Percentiles rank a stretch among this genome's conserved stretches.
Conservation (phyloP, 2,113 vertebrate species). For the Thalassoma bifasciatum region DNA sequence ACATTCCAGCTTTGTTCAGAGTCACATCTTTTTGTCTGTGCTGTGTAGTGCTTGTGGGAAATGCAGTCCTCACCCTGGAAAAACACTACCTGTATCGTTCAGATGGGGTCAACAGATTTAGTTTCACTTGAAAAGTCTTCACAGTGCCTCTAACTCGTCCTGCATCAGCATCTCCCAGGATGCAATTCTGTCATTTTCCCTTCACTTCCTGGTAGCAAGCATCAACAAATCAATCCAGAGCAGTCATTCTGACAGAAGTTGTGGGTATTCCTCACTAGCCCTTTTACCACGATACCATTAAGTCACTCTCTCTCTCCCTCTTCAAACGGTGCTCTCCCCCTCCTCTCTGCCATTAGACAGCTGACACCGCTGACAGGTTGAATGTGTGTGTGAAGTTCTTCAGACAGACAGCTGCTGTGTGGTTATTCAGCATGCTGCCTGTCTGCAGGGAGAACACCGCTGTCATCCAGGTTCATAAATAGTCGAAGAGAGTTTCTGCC, state of each 20-base stretch:
- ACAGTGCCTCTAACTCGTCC: too few species aligned
- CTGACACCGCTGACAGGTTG: slow-evolving; percentile 20
- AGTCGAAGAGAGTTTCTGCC: slow-evolving; percentile 10
- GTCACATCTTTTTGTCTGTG: too few species aligned
- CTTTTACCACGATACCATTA: not conserved
- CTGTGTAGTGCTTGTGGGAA: too few species aligned
- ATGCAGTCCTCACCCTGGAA: too few species aligned
- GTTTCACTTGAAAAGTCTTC: too few species aligned
- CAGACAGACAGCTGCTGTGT: slow-evolving; percentile 34
- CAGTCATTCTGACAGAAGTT: not conserved
- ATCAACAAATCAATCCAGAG: not conserved
- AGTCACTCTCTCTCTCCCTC: not conserved
- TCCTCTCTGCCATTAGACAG: slow-evolving; percentile 6
- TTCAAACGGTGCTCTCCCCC: not conserved
- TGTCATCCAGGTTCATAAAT: slow-evolving; percentile 46
- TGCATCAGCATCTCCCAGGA: not conserved
- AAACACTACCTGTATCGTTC: too few species aligned
- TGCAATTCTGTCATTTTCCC: not conserved
- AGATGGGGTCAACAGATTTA: too few species aligned
- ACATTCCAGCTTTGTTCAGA: too few species aligned
- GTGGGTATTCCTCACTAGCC: not conserved
- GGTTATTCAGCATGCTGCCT: slow-evolving; percentile 19
- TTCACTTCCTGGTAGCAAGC: not conserved
- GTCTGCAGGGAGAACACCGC: slow-evolving; percentile 2
- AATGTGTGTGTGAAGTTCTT: slow-evolving; percentile 9